Evolutionary conservation across 2,797 vertebrate genomes (phyloP).

Genomic region (Pseudocheirus occidentalis): DNA sequence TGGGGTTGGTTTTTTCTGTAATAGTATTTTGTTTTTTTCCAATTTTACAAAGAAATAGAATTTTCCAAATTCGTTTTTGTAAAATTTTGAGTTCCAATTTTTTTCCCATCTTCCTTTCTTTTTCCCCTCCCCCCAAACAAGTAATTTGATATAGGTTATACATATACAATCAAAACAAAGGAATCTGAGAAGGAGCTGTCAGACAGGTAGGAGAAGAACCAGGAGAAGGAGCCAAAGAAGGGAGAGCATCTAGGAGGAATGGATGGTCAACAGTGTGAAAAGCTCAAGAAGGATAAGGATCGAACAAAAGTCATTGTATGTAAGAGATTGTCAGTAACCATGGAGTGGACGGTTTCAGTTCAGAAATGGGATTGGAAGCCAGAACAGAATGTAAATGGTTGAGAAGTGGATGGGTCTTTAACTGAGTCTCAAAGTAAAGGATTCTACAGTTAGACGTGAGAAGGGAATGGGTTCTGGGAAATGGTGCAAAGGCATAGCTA

Average conservation of each 20-base stretch:
- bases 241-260: not conserved
- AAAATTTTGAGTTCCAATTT: too few relatives aligned
- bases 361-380: not conserved
- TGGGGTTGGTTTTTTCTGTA: too few relatives aligned
- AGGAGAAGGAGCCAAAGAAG: not conserved
- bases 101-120: too few relatives aligned
- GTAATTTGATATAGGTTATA: too few relatives aligned
- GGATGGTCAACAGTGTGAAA: not conserved
- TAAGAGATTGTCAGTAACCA: not conserved
- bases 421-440: not conserved
- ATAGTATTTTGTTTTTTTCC: too few relatives aligned
- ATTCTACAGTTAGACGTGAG: not conserved
- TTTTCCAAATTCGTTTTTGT: too few relatives aligned
- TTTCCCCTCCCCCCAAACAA: too few relatives aligned
- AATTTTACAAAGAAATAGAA: too few relatives aligned
- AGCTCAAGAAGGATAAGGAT: not conserved
- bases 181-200: not conserved
- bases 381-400: not conserved
- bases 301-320: not conserved
- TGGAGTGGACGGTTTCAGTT: not conserved
- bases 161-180: too few relatives aligned
- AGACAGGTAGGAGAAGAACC: not conserved
- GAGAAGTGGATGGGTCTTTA: not conserved
- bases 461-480: not conserved
- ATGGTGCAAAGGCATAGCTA: not conserved